phyloP scores from a whole-genome alignment of 2,113 vertebrate species.

The Oncorhynchus masou region DNA sequence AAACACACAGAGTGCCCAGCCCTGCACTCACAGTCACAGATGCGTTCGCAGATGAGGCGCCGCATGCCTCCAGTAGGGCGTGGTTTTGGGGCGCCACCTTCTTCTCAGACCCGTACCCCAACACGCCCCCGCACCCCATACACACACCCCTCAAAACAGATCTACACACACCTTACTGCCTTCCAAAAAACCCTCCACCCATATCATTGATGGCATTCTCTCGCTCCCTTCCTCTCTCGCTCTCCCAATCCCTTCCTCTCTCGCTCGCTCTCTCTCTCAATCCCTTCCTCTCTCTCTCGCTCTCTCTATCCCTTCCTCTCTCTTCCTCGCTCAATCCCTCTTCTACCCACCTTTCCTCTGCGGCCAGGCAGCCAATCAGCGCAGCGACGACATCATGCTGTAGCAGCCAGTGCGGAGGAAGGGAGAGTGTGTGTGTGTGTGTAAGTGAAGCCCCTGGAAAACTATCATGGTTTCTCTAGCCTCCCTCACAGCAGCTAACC shows the following conservation, averaged over 20 bases:
- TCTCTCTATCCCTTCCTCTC: conserved; percentile 50
- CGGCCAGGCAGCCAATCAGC: conserved; percentile 84
- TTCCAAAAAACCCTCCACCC: conserved; percentile 55
- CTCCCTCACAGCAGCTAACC: conserved; percentile 34
- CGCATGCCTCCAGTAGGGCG: conserved; percentile 87
- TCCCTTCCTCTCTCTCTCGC: too few species aligned
- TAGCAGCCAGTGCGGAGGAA: conserved; percentile 84
- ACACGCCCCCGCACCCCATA: conserved; percentile 43
- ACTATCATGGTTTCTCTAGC: conserved; percentile 58
- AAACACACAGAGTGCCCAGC: conserved; percentile 29
- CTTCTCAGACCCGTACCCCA: conserved; percentile 58
- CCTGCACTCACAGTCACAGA: conserved; percentile 92
- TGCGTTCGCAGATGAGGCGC: conserved; percentile 96
- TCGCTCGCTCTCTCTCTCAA: conserved; percentile 35
- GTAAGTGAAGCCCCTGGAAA: conserved; percentile 72
- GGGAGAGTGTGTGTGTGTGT: conserved; percentile 29
- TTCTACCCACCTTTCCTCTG: conserved; percentile 77
- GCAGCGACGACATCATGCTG: conserved; percentile 91
- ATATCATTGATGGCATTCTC: conserved; percentile 70
- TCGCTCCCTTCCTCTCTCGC: conserved; percentile 23
- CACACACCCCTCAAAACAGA: conserved; percentile 31
- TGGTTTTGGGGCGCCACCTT: conserved; percentile 33
- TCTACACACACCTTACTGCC: conserved; percentile 21
- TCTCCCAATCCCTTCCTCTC: conserved; percentile 50
- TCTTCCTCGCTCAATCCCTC: conserved; percentile 66